Evolutionary conservation across 30 jellyfish, hydroid and myxozoan species (phyloP).

Genomic region (Pseudorhiza aurosa): DNA sequence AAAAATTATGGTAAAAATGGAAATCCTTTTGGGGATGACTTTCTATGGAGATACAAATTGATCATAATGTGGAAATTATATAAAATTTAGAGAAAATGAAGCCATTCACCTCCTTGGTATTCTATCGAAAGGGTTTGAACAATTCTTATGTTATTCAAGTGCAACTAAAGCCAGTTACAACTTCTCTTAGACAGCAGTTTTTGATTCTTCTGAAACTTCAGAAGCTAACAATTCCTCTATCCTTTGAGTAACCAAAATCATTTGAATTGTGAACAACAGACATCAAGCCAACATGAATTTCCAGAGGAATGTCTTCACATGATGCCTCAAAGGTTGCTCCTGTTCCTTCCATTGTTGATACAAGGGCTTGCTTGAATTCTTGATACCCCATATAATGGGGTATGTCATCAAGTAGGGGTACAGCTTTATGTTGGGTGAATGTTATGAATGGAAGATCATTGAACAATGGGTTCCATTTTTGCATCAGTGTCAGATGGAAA

Average conservation of each 20-base stretch:
- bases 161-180: too few relatives aligned
- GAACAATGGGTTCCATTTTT: constrained; percentile 84
- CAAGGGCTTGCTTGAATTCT: constrained; percentile 78
- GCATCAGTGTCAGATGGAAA: constrained; percentile 67
- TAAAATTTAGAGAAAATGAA: too few relatives aligned
- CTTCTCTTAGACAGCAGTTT: too few relatives aligned
- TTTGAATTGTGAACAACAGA: constrained; percentile 69
- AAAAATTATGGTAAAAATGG: too few relatives aligned
- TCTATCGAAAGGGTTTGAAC: too few relatives aligned
- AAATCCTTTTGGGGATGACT: too few relatives aligned
- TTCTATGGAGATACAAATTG: too few relatives aligned
- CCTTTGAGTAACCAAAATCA: constrained; percentile 87
- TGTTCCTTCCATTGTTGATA: constrained; percentile 55
- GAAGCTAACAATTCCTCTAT: constrained; percentile 83
- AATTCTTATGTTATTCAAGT: too few relatives aligned
- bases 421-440: constrained; percentile 85
- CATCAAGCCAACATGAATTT: constrained; percentile 78
- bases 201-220: too few relatives aligned
- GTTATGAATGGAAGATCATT: constrained; percentile 69
- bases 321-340: constrained; percentile 84
- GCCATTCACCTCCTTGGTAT: too few relatives aligned
- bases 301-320: constrained; percentile 68
- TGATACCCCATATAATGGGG: constrained; percentile 74
- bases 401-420: constrained; percentile 58
- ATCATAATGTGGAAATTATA: too few relatives aligned